A percentile compares a stretch with the other conserved stretches of the same genome.
phyloP scores from a whole-genome alignment of 2,888 invertebrate species.

The Heteropelma amictum region DNA sequence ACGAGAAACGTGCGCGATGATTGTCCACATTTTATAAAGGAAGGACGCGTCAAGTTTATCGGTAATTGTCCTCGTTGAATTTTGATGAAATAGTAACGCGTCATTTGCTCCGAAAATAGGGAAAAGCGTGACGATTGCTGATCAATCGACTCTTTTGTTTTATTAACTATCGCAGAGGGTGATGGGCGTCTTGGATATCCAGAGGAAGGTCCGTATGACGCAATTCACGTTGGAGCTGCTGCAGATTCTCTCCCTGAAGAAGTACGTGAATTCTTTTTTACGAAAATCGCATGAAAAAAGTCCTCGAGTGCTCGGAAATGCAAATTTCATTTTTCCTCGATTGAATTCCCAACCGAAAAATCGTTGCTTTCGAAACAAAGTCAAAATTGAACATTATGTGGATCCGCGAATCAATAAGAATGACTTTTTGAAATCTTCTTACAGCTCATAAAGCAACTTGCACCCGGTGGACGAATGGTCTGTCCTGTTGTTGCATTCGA shows the following conservation, averaged over 20 bases:
- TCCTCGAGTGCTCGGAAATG: not conserved
- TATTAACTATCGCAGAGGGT: slow-evolving; percentile 81
- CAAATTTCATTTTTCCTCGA: no score
- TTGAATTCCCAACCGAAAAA: no score
- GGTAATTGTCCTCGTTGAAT: no score
- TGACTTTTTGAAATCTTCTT: slow-evolving; percentile 51
- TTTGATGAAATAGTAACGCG: not conserved
- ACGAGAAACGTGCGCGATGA: slow-evolving; percentile 78
- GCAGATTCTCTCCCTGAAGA: slow-evolving; percentile 88
- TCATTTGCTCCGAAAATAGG: not conserved
- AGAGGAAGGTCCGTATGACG: slow-evolving; percentile 90
- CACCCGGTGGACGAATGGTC: slow-evolving; percentile 94
- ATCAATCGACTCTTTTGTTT: slow-evolving; percentile 38
- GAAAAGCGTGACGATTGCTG: not conserved
- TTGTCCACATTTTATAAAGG: slow-evolving; percentile 68
- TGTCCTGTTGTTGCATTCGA: slow-evolving; percentile 94
- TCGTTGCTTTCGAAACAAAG: no score
- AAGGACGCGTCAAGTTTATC: slow-evolving; percentile 71
- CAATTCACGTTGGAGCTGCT: slow-evolving; percentile 96
- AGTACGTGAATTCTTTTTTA: slow-evolving; percentile 74
- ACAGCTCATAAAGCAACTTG: slow-evolving; percentile 91
- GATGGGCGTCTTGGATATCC: slow-evolving; percentile 91
- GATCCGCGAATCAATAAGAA: not conserved
- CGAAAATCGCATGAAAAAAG: not conserved
- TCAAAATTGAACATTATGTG: no score